These are phyloP conservation scores for Dermatemys mawii DNA, from an alignment of 2,113 vertebrate species.

Conservation along the genomic window DNA sequence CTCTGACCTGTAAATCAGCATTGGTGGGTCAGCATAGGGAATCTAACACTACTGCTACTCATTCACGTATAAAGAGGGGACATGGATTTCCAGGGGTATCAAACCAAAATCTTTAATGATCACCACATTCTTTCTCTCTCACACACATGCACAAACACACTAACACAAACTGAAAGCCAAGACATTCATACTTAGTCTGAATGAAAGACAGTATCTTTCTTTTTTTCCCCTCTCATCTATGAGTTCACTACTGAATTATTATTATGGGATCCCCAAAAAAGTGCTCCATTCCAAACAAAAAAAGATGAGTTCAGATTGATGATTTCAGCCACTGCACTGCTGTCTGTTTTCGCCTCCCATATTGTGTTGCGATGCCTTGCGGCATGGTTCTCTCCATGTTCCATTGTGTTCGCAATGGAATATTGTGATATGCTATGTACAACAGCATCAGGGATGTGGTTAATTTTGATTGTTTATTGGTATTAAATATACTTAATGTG, in stretches of 20 bases:
- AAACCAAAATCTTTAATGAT: neutral
- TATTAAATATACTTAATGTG: neutral
- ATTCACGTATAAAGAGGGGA: neutral
- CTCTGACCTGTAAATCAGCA: neutral
- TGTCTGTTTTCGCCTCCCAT: neutral
- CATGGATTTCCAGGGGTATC: neutral
- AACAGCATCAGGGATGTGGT: accelerated
- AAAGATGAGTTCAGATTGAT: neutral
- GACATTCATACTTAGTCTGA: neutral
- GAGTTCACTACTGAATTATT: neutral
- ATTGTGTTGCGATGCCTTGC: neutral
- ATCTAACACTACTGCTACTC: neutral
- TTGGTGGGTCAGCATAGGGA: neutral
- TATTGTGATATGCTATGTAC: neutral
- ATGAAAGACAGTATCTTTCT: neutral
- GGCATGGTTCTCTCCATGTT: neutral
- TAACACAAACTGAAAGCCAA: neutral
- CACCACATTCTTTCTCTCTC: no score
- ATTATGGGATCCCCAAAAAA: neutral
- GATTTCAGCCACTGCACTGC: neutral
- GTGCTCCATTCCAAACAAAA: neutral
- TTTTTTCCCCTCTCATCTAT: neutral
- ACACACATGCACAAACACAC: accelerated
- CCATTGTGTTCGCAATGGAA: neutral
- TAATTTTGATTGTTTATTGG: neutral